phyloP scores from a whole-genome alignment of 2,888 invertebrate species.

The Sesamia inferens region DNA sequence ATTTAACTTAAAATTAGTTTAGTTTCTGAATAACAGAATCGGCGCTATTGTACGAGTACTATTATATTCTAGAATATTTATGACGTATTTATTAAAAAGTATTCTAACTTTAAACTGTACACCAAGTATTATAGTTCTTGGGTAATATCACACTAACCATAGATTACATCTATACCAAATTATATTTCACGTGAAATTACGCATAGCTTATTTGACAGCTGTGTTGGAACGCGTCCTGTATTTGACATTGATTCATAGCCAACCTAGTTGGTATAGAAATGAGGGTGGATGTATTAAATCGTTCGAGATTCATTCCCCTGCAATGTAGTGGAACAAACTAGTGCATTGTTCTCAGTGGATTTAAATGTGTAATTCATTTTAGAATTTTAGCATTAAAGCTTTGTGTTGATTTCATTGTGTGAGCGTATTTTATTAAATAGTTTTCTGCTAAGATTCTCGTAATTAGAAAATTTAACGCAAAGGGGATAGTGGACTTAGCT shows the following conservation, averaged over 20 bases:
- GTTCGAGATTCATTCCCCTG: slow-evolving; percentile 63
- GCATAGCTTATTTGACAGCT: slow-evolving; percentile 66
- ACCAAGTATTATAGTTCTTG: slow-evolving; percentile 3
- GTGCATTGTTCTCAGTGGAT: slow-evolving; percentile 63
- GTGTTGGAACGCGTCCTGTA: slow-evolving; percentile 57
- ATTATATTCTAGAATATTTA: too few species aligned
- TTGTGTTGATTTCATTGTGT: slow-evolving; percentile 20
- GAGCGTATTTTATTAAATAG: slow-evolving; percentile 41
- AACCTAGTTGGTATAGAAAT: slow-evolving; percentile 49
- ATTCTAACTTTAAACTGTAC: slow-evolving; percentile 11
- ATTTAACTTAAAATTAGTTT: too few species aligned
- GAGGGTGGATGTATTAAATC: slow-evolving; percentile 60
- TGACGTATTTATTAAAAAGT: too few species aligned
- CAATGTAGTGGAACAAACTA: slow-evolving; percentile 69
- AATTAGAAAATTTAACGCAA: slow-evolving; percentile 28
- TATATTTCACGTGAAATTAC: slow-evolving; percentile 62
- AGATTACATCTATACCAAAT: slow-evolving; percentile 54
- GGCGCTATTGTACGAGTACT: too few species aligned
- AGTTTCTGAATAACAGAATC: too few species aligned
- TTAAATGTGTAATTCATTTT: slow-evolving; percentile 57
- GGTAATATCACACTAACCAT: slow-evolving; percentile 37
- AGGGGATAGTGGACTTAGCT: slow-evolving; percentile 1
- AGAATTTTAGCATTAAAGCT: slow-evolving; percentile 50
- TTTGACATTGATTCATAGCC: slow-evolving; percentile 66
- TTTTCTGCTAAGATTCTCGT: slow-evolving; percentile 17